Base-by-base conservation (phyloP, 2,797 vertebrate species). In the Emys orbicularis region DNA sequence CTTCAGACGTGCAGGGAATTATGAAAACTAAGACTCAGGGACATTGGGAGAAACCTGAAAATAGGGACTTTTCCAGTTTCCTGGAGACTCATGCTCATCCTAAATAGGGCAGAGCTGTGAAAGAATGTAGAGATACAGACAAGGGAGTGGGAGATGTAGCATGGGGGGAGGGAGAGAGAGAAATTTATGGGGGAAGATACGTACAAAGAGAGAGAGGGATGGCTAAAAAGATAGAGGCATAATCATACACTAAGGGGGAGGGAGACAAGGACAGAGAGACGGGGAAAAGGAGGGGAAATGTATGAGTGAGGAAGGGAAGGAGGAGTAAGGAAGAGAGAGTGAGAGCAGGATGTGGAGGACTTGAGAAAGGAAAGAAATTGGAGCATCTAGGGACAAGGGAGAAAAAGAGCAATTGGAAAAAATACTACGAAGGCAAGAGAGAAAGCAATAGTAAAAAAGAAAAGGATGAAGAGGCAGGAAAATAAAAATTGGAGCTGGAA, bases 21-120 rank as follows among this genome's bases (percentile, higher is more conserved):
- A 93, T 90, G 95, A 93, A 94, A 93, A 80, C 84, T 86, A 56
- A 96, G 94, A 92, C 83, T 88, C 94, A 96, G 84, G 94, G 93
- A 88, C 85, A 65, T 8, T 6, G 88, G 94, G 86, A 94, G 93
- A 94, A 92, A 93, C 82, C 91, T 94, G 88, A 92, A 53, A 96
- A 93, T 81, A 76, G 79, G 37, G 41, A 57, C 90, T 90, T 96
- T 90, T 90, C 83, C 47, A 57, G 89, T 94, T 96, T 89, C 85
- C 82, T 47, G 84, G 77, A 87, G 95, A 92, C 61, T 92, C 90
- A 92, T 83, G 80, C 89, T 96, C 90, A 92, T 87, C 89, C 94
- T 44, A 65, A 72, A 85, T 86, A 92, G 86, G 88, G 93, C 83
- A 23, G 37, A 93, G 87, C 88, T 52, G 15, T 12, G 27, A 2